These are phyloP conservation scores for Paedocypris sp. DNA, from an alignment of 2,113 vertebrate genomes.

Conservation along the genomic window DNA sequence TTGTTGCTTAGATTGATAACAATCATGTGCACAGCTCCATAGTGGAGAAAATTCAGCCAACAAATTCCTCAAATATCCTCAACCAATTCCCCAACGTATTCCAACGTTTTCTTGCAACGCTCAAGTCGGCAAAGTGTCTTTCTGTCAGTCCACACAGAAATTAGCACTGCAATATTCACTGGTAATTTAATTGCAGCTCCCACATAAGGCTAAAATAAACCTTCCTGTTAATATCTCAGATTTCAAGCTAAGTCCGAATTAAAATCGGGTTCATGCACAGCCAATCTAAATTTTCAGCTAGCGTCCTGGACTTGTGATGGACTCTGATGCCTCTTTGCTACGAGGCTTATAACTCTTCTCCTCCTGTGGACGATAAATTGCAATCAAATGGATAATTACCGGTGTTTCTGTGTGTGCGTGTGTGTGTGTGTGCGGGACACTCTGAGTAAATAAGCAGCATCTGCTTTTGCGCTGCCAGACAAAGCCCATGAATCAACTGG, in stretches of 20 bases:
- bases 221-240: too few relatives aligned
- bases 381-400: conserved; percentile 46
- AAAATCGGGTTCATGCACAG: too few relatives aligned
- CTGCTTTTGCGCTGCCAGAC: conserved; percentile 50
- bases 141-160: too few relatives aligned
- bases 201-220: too few relatives aligned
- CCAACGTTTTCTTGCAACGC: not conserved
- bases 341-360: conserved; percentile 5
- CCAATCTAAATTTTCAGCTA: too few relatives aligned
- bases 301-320: conserved; percentile 3
- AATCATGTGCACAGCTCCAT: conserved; percentile 10
- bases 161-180: too few relatives aligned
- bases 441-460: conserved; percentile 61
- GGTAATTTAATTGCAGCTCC: too few relatives aligned
- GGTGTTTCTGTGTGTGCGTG: too few relatives aligned
- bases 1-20: conserved; percentile 25
- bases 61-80: conserved; percentile 10
- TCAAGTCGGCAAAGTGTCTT: too few relatives aligned
- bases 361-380: conserved; percentile 43
- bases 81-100: not conserved
- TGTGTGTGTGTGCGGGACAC: conserved; percentile 47
- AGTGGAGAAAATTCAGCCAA: conserved; percentile 9
- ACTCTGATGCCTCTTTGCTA: not conserved
- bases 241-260: too few relatives aligned
- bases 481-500: conserved; percentile 56